Evolutionary conservation across 2,888 invertebrate genomes (phyloP), one percentile per base, ranked within the genome.

Genomic region (Dolichomitus sp.): DNA sequence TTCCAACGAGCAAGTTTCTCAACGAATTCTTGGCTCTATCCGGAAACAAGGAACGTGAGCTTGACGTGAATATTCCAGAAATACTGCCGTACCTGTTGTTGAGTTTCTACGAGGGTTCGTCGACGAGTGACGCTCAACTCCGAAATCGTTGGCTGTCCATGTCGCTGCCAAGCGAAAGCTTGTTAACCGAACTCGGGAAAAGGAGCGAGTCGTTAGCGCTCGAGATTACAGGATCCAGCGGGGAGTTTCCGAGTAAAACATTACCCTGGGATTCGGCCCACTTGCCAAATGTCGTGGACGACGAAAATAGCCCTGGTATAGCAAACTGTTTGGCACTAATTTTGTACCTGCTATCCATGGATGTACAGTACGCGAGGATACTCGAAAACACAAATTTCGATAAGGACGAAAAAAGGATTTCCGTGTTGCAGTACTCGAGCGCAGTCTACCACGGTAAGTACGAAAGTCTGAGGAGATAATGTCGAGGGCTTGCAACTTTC

Each of bases 341-440:
- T 50, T 90, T 95, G 30, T 95, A 95, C 85, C 93, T 95, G 84
- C 91, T 94, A 4, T 81, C 90, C 2, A 88, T 92, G 42, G 80
- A 88, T 68, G 76, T 85, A 42, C 76, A 85, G 27, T 70, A 84
- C 14, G 6, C 75, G 0, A 27, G 65, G 5, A 83, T 84, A 54
- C 74, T 84, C 17, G 81, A 82, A 14, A 76, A 80, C 11, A 80
- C 72, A 65, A 73, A 86, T 94, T 74, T 90, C 88, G 74, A 93
- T 87, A 77, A 86, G 50, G 37, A 86, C 66, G 83, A 83, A 88
- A 84, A 88, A 84, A 65, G 87, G 5, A 94, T 95, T 86, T 94
- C 95, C n/a, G 94, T 95, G 11, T 81, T 94, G 1, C 93, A 95
- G 85, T 95, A 95, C 90, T 95, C 95, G 0, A 92, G 92, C 54